Conservation (phyloP, 2,113 vertebrate genomes). For the Oncorhynchus nerka region DNA sequence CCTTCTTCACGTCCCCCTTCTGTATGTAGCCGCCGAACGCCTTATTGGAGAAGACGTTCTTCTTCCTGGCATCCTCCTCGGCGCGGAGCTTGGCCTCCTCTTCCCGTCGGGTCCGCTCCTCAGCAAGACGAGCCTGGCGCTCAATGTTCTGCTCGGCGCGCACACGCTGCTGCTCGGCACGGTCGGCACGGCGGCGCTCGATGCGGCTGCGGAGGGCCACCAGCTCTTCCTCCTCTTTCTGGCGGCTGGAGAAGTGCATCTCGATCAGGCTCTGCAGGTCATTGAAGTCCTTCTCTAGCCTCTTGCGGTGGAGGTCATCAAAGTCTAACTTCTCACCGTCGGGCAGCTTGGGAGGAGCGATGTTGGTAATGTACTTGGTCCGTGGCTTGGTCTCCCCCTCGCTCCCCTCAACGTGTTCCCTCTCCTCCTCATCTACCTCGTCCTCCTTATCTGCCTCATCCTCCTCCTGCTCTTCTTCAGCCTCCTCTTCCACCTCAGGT, state of each 20-base stretch:
- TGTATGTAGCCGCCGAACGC: constrained; percentile 75
- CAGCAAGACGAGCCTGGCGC: constrained; percentile 82
- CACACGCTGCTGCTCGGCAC: constrained; percentile 89
- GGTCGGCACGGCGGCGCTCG: constrained; percentile 84
- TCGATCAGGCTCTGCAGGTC: constrained; percentile 91
- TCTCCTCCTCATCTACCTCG: constrained; percentile 7
- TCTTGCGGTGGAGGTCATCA: constrained; percentile 94
- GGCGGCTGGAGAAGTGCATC: constrained; percentile 88
- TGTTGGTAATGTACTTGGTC: constrained; percentile 81
- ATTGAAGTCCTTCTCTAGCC: constrained; percentile 91
- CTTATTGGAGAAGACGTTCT: constrained; percentile 89
- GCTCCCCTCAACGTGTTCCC: constrained; percentile 15
- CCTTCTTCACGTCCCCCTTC: constrained; percentile 77
- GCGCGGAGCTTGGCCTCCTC: constrained; percentile 84
- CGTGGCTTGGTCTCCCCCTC: constrained; percentile 73
- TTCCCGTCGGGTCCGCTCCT: constrained; percentile 86
- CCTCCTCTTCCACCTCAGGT: constrained; percentile 29
- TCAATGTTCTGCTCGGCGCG: constrained; percentile 86
- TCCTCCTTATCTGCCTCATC: constrained; percentile 1
- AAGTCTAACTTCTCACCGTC: constrained; percentile 96
- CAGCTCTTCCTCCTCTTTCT: constrained; percentile 97
- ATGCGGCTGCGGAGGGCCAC: constrained; percentile 86
- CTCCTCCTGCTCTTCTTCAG: constrained; percentile 33
- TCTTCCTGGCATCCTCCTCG: constrained; percentile 92
- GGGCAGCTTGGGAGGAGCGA: constrained; percentile 91